phyloP scores from a whole-genome alignment of 2,797 vertebrate genomes.

The Gobionotothen gibberifrons region DNA sequence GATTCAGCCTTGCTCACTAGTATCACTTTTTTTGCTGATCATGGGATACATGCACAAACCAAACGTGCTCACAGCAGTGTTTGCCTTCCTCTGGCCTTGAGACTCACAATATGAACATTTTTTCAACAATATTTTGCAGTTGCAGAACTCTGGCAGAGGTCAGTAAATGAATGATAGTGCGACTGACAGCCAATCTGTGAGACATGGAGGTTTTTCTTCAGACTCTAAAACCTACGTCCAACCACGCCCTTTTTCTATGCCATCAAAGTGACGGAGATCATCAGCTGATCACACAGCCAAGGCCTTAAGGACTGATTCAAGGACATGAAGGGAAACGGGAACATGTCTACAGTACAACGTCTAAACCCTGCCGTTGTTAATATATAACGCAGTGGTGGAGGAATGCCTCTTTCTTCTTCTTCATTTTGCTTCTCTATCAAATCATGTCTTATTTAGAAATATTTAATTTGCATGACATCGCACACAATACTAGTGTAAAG shows the following conservation, averaged over 20 bases:
- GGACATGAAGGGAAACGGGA: constrained; percentile 13
- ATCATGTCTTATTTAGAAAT: constrained; percentile 3
- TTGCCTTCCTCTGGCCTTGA: constrained; percentile 49
- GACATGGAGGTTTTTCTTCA: constrained; percentile 20
- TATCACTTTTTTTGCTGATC: too few relatives aligned
- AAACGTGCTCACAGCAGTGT: constrained; percentile 20
- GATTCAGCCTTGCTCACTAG: constrained; percentile 31
- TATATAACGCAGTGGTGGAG: constrained; percentile 17
- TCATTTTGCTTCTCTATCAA: constrained; percentile 26
- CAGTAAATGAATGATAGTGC: neutral
- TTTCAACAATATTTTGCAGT: constrained; percentile 15
- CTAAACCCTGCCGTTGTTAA: constrained; percentile 35
- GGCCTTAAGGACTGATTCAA: constrained; percentile 52
- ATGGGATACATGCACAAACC: constrained; percentile 34
- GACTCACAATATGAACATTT: constrained; percentile 27
- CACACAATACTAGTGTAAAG: neutral
- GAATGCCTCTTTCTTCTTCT: constrained; percentile 8
- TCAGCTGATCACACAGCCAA: constrained; percentile 9
- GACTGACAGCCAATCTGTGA: constrained; percentile 13
- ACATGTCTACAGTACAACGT: constrained; percentile 29
- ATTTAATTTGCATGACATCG: constrained; percentile 39
- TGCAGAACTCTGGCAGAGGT: constrained; percentile 11
- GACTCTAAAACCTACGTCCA: neutral
- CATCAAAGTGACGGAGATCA: constrained; percentile 26
- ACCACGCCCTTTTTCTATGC: constrained; percentile 21